phyloP scores from a whole-genome alignment of 1,140 invertebrate species.

The Drosophila watanabei region DNA sequence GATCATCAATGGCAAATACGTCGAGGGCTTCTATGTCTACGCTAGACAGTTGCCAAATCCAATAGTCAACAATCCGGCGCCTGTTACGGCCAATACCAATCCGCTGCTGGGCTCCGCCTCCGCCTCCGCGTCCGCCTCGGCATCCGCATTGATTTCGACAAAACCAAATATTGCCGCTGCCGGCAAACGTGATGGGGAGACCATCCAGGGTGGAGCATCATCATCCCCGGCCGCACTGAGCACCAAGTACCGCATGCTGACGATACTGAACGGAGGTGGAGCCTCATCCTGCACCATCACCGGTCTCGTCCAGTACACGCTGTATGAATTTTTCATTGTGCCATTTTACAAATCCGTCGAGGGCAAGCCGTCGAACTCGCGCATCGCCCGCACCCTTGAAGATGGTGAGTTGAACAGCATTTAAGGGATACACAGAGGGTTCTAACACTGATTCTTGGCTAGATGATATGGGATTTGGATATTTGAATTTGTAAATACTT shows the following conservation, averaged over 20 bases:
- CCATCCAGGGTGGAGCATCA: constrained; percentile 26
- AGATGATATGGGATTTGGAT: constrained; percentile 60
- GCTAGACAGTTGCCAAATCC: constrained; percentile 85
- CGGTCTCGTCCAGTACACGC: constrained; percentile 89
- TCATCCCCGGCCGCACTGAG: constrained; percentile 37
- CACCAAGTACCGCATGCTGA: constrained; percentile 88
- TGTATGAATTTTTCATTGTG: constrained; percentile 92
- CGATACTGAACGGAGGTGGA: constrained; percentile 88
- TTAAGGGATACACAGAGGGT: constrained; percentile 24
- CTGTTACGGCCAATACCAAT: constrained; percentile 63
- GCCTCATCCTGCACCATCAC: constrained; percentile 89
- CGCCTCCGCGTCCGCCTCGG: constrained; percentile 59
- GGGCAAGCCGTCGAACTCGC: constrained; percentile 92
- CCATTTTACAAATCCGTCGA: constrained; percentile 92
- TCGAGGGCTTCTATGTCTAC: constrained; percentile 89
- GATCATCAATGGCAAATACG: constrained; percentile 88
- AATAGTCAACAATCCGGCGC: constrained; percentile 54
- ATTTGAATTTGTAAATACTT: constrained; percentile 41
- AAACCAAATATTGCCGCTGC: constrained; percentile 85
- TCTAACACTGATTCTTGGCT: constrained; percentile 15
- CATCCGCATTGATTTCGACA: constrained; percentile 84
- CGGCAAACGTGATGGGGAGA: constrained; percentile 78
- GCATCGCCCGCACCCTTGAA: constrained; percentile 90
- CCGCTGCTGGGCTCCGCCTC: constrained; percentile 63
- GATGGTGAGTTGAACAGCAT: constrained; percentile 88